phyloP scores from a whole-genome alignment of 2,888 invertebrate genomes.

The Drosophila siamana region DNA sequence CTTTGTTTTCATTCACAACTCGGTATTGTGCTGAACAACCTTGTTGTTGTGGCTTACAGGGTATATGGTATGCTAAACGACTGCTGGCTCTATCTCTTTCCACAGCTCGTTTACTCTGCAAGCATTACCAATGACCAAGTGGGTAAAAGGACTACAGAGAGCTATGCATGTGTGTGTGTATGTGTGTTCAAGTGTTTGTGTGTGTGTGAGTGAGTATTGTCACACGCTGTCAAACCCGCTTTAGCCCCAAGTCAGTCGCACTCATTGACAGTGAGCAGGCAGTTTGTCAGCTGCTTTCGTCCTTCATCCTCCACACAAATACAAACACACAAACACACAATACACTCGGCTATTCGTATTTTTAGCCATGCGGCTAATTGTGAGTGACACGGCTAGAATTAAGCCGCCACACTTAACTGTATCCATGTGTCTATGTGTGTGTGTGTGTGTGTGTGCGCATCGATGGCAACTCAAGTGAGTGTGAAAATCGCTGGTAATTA shows the following conservation, averaged over 20 bases:
- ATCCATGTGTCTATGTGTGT: constrained; percentile 22
- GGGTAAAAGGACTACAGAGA: background rate
- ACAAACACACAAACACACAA: too few species aligned
- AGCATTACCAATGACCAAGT: constrained; percentile 1
- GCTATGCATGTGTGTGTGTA: constrained; percentile 21
- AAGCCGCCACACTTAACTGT: constrained; percentile 35
- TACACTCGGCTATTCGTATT: constrained; percentile 61
- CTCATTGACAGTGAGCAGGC: constrained; percentile 57
- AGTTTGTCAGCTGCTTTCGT: constrained; percentile 28
- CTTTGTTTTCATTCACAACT: background rate
- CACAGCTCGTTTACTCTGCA: constrained; percentile 14
- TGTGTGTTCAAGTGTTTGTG: constrained; percentile 41
- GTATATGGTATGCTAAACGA: constrained; percentile 59
- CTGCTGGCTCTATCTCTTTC: constrained; percentile 24
- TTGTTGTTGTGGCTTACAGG: background rate
- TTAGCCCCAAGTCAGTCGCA: constrained; percentile 64
- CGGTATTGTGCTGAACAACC: background rate
- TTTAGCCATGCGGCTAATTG: constrained; percentile 76
- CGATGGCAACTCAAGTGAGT: constrained; percentile 68
- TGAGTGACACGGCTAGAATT: constrained; percentile 67
- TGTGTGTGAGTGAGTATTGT: constrained; percentile 55
- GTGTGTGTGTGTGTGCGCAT: constrained; percentile 38
- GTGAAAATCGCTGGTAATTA: constrained; percentile 65
- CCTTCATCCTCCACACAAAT: constrained; percentile 16
- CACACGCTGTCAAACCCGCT: constrained; percentile 72